These are phyloP conservation scores for Helleia helle DNA, from an alignment of 2,888 invertebrate species.

Conservation along the genomic window DNA sequence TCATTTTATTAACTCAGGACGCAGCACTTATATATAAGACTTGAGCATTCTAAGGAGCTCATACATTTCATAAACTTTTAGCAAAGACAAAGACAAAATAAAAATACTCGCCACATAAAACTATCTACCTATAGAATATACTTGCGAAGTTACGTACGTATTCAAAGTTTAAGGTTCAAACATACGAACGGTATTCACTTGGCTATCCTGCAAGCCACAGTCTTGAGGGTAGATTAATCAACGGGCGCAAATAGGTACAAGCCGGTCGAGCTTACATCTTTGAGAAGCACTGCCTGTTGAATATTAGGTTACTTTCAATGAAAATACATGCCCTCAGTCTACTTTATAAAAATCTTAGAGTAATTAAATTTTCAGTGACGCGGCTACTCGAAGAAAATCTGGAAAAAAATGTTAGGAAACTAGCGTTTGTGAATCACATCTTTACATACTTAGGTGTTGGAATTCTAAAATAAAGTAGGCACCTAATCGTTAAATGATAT, in stretches of 20 bases:
- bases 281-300: conserved; percentile 13
- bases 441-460: too few species aligned
- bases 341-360: too few species aligned
- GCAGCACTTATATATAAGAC: too few species aligned
- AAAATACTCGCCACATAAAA: not conserved
- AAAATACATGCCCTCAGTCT: conserved; percentile 2
- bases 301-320: conserved; percentile 12
- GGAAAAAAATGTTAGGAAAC: too few species aligned
- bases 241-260: conserved; percentile 10
- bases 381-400: too few species aligned
- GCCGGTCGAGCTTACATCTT: conserved; percentile 7
- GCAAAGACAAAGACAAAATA: not conserved
- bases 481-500: too few species aligned
- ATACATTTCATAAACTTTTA: not conserved
- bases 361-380: too few species aligned
- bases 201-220: conserved; percentile 4
- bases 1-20: too few species aligned
- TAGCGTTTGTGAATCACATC: too few species aligned
- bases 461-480: too few species aligned
- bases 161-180: conserved; percentile 1
- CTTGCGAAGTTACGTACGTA: not conserved
- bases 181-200: not conserved
- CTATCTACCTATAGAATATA: not conserved
- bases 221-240: conserved; percentile 12
- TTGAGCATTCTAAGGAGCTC: not conserved